A percentile compares a stretch with the other conserved stretches of the same genome.
Evolutionary conservation across 2,888 invertebrate species (phyloP).

Genomic region (Ferdinandea cuprea): DNA sequence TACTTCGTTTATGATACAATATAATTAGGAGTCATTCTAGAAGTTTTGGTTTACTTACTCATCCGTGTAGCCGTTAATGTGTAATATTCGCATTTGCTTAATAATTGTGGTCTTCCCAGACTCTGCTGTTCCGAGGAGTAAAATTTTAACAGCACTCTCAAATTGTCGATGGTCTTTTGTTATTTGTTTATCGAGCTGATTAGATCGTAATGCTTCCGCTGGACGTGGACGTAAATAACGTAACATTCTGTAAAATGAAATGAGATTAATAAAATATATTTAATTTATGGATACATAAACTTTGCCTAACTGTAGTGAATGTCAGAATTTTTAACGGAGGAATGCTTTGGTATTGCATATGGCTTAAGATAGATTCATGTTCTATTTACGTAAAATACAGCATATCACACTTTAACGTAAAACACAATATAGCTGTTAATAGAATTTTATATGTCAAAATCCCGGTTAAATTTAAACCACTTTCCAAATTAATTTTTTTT

Average conservation of each 20-base stretch:
- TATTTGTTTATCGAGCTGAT: conserved; percentile 84
- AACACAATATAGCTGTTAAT: too few relatives aligned
- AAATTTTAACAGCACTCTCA: conserved; percentile 84
- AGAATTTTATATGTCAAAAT: too few relatives aligned
- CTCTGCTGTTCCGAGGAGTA: conserved; percentile 89
- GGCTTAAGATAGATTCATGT: too few relatives aligned
- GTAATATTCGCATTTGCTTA: conserved; percentile 94
- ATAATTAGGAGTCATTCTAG: conserved; percentile 1
- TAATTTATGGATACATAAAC: too few relatives aligned
- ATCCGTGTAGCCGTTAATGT: conserved; percentile 90
- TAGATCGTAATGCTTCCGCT: conserved; percentile 83
- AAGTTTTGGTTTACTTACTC: conserved; percentile 84
- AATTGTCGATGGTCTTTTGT: conserved; percentile 84
- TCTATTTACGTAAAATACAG: too few relatives aligned
- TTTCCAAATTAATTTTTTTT: too few relatives aligned
- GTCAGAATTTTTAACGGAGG: too few relatives aligned
- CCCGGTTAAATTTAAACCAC: too few relatives aligned
- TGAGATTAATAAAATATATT: not conserved
- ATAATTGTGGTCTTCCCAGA: conserved; percentile 94
- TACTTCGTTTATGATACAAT: conserved; percentile 7
- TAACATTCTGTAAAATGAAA: conserved; percentile 79
- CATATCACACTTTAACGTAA: too few relatives aligned
- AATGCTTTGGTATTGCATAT: too few relatives aligned
- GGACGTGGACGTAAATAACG: conserved; percentile 79
- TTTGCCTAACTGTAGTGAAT: too few relatives aligned